Evolutionary conservation across 2,797 vertebrate genomes (phyloP).

Genomic region (Poliocrania exsul): DNA sequence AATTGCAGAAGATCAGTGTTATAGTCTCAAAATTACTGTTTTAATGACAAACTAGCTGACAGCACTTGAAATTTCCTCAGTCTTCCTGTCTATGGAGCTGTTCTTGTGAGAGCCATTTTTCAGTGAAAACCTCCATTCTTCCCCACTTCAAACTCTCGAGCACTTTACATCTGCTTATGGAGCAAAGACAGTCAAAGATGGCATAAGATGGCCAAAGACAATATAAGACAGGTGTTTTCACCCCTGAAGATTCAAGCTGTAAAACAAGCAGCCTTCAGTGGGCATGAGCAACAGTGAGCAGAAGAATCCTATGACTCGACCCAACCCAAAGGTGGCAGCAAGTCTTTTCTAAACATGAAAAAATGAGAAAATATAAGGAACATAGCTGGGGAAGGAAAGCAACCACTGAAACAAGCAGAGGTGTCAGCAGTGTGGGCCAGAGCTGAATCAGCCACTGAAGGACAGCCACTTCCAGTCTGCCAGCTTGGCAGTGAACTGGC

Average conservation of each 20-base stretch:
- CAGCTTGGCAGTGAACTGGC: background rate
- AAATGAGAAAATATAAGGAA: background rate
- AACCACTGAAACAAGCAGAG: background rate
- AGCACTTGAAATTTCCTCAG: background rate
- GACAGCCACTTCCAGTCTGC: background rate
- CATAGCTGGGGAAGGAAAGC: background rate
- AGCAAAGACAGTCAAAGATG: background rate
- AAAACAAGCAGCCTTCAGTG: background rate
- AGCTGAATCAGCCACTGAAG: background rate
- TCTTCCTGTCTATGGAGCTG: background rate
- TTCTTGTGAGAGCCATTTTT: background rate
- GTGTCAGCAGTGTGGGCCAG: background rate
- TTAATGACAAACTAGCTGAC: background rate
- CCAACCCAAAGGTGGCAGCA: background rate
- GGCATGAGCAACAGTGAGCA: background rate
- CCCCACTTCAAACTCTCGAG: background rate
- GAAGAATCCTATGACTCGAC: background rate
- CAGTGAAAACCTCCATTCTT: background rate
- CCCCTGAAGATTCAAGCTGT: background rate
- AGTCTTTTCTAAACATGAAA: background rate
- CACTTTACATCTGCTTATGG: background rate
- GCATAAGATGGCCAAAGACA: background rate
- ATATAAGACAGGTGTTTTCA: background rate
- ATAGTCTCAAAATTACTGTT: background rate
- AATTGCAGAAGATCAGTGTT: background rate